Percentiles rank a stretch among this genome's conserved stretches.
phyloP scores from a whole-genome alignment of 2,888 invertebrate species.

The Meliscaeva auricollis region DNA sequence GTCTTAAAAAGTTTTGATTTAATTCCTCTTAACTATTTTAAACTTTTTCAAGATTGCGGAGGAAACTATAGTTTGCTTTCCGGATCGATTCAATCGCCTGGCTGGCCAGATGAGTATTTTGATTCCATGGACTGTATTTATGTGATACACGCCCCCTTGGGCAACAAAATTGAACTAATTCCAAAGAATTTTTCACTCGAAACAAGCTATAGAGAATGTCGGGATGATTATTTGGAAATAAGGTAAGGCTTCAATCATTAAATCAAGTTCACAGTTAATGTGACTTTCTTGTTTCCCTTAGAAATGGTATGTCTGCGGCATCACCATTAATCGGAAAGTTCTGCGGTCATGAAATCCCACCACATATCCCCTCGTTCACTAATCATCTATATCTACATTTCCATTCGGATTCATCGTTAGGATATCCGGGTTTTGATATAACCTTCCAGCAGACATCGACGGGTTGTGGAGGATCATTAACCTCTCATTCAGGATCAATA shows the following conservation, averaged over 20 bases:
- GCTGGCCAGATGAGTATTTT: conserved; percentile 91
- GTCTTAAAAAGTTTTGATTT: background rate
- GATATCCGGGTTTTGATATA: conserved; percentile 89
- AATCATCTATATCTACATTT: conserved; percentile 92
- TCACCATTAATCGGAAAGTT: conserved; percentile 93
- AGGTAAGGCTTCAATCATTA: conserved; percentile 83
- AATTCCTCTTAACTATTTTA: background rate
- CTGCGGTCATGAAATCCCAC: conserved; percentile 89
- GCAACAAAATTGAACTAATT: conserved; percentile 90
- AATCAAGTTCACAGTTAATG: background rate
- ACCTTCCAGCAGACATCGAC: conserved; percentile 88
- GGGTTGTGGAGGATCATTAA: conserved; percentile 93
- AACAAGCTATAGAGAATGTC: conserved; percentile 84
- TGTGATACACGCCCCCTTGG: conserved; percentile 90
- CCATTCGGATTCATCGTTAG: conserved; percentile 88
- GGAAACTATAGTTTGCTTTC: conserved; percentile 87
- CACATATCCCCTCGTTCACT: conserved; percentile 89
- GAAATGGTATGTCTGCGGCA: conserved; percentile 90
- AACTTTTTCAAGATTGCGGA: conserved; percentile 87
- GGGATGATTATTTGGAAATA: conserved; percentile 90
- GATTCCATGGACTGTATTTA: conserved; percentile 90
- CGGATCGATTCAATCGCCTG: conserved; percentile 91
- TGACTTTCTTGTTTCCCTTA: conserved; percentile 79
- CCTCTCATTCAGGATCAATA: conserved; percentile 89
- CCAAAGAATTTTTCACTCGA: conserved; percentile 89